A percentile compares a stretch with the other conserved stretches of the same genome.
phyloP scores from a whole-genome alignment of 2,797 vertebrate species.

The Calcarius lapponicus region DNA sequence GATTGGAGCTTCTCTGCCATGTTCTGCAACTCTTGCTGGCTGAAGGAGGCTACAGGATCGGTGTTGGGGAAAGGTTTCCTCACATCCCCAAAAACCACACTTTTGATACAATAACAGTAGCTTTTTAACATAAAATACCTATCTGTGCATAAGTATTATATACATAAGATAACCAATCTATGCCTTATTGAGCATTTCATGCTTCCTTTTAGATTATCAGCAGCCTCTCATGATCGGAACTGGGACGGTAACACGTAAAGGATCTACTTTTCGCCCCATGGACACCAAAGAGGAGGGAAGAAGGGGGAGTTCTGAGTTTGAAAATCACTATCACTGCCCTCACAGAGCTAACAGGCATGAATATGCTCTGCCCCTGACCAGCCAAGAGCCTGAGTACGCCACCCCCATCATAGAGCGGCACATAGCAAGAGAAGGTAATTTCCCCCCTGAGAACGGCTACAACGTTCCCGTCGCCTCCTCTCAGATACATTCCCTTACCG shows the following conservation, averaged over 20 bases:
- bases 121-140: background rate
- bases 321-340: conserved; percentile 80
- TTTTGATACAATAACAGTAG: background rate
- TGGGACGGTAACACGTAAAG: conserved; percentile 82
- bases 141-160: background rate
- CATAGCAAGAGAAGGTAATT: conserved; percentile 69
- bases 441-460: conserved; percentile 76
- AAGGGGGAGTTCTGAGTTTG: conserved; percentile 6
- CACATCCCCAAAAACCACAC: background rate
- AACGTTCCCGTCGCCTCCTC: conserved; percentile 73
- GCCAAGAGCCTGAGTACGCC: conserved; percentile 85
- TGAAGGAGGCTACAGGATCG: background rate
- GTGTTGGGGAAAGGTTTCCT: background rate
- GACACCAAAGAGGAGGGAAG: conserved; percentile 76
- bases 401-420: conserved; percentile 86
- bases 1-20: background rate
- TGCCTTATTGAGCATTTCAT: background rate
- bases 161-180: background rate
- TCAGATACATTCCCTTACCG: conserved; percentile 75
- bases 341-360: conserved; percentile 75
- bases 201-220: conserved; percentile 80
- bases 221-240: conserved; percentile 86
- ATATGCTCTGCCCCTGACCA: conserved; percentile 84
- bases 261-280: conserved; percentile 88
- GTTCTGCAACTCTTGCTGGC: accelerated